phyloP scores from a whole-genome alignment of 1,140 invertebrate species.

The Gonioctena quinquepunctata region DNA sequence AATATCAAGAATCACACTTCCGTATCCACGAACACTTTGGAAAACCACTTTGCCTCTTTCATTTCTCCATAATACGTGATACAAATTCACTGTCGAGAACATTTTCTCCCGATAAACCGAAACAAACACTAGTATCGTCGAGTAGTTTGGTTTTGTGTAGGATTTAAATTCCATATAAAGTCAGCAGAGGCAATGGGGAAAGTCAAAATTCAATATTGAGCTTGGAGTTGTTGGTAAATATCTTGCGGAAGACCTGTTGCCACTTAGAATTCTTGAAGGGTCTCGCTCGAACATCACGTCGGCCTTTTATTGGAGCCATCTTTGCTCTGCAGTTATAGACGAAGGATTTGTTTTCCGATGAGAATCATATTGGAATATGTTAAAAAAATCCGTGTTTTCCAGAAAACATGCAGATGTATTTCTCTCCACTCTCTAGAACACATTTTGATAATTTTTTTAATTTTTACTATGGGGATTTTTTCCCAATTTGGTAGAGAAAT shows the following conservation, averaged over 20 bases:
- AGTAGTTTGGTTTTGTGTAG: not conserved
- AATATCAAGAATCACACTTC: not conserved
- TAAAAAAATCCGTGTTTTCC: too few species aligned
- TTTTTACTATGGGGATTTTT: too few species aligned
- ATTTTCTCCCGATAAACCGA: not conserved
- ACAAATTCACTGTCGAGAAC: not conserved
- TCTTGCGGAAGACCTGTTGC: slow-evolving; percentile 43
- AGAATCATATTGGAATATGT: too few species aligned
- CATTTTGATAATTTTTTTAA: too few species aligned
- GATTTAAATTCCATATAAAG: slow-evolving; percentile 19
- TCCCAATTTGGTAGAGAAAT: too few species aligned
- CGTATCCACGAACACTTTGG: not conserved
- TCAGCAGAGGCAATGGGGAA: slow-evolving; percentile 6
- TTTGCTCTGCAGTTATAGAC: slow-evolving; percentile 23
- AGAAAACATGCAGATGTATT: too few species aligned
- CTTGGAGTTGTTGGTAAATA: slow-evolving; percentile 35
- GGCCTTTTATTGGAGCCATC: slow-evolving; percentile 49
- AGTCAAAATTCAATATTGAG: slow-evolving; percentile 40
- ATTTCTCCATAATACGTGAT: not conserved
- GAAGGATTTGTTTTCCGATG: too few species aligned
- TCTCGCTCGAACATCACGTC: slow-evolving; percentile 46
- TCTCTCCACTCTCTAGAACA: too few species aligned
- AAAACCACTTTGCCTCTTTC: not conserved
- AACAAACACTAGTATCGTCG: not conserved
- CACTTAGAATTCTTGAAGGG: slow-evolving; percentile 41